Conservation (phyloP, 2,888 invertebrate species). For the Cephus spinipes region DNA sequence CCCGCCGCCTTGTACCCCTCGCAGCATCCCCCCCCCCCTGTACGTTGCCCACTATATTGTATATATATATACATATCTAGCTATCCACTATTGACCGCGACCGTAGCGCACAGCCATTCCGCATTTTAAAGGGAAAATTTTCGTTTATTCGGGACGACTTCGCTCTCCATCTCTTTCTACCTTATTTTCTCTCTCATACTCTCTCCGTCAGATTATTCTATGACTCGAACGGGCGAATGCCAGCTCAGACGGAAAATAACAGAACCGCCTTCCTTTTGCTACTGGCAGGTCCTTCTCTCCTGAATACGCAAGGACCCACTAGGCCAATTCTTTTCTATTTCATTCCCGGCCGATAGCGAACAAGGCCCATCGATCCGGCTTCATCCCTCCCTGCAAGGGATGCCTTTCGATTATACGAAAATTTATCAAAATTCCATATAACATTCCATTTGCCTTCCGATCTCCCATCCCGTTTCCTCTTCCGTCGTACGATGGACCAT, state of each 20-base stretch:
- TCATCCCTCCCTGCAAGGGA: neutral
- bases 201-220: constrained; percentile 56
- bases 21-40: neutral
- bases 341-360: neutral
- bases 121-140: constrained; percentile 66
- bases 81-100: constrained; percentile 49
- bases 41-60: neutral
- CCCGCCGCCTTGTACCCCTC: neutral
- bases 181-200: constrained; percentile 14
- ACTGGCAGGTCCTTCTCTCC: constrained; percentile 57
- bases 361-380: neutral
- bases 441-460: neutral
- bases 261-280: constrained; percentile 55
- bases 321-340: neutral
- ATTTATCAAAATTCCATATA: neutral
- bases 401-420: neutral
- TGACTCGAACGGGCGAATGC: constrained; percentile 50
- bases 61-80: neutral
- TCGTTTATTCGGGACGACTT: constrained; percentile 56
- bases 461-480: neutral
- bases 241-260: constrained; percentile 66
- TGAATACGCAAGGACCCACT: constrained; percentile 12
- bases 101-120: constrained; percentile 52
- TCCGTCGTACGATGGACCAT: neutral
- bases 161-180: constrained; percentile 32